Conservation (phyloP, 2,888 invertebrate species). For the Criorhina ranunculi region DNA sequence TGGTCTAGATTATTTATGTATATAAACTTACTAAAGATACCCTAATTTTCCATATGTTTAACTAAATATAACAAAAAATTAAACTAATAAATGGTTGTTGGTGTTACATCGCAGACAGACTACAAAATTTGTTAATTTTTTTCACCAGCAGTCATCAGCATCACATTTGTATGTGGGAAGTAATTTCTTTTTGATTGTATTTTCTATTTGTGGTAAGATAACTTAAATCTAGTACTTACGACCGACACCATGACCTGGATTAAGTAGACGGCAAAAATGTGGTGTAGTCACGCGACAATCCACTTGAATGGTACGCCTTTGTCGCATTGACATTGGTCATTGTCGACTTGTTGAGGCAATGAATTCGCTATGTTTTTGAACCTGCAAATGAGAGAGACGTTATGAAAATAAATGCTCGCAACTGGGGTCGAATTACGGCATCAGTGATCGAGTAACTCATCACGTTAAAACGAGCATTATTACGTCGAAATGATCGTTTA, state of each 20-base stretch:
- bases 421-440: too few species aligned
- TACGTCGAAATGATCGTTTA: too few species aligned
- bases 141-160: constrained; percentile 42
- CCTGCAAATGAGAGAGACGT: constrained; percentile 78
- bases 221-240: constrained; percentile 82
- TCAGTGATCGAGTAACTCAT: too few species aligned
- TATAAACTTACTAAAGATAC: constrained; percentile 45
- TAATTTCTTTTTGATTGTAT: constrained; percentile 33
- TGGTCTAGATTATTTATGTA: constrained; percentile 54
- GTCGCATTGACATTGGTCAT: constrained; percentile 84
- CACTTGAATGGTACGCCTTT: constrained; percentile 80
- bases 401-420: constrained; percentile 3
- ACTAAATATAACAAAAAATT: constrained; percentile 21
- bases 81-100: constrained; percentile 21
- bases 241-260: constrained; percentile 83
- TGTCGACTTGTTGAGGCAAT: constrained; percentile 82
- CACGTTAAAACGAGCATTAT: too few species aligned
- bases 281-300: constrained; percentile 84
- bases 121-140: constrained; percentile 19
- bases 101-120: constrained; percentile 52
- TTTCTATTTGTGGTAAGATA: constrained; percentile 16
- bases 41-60: constrained; percentile 38
- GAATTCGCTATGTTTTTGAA: constrained; percentile 84
- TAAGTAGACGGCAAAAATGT: constrained; percentile 84
- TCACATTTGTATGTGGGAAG: constrained; percentile 48